These are phyloP conservation scores for Atta cephalotes DNA, from an alignment of 1,140 invertebrate species.

Conservation along the genomic window DNA sequence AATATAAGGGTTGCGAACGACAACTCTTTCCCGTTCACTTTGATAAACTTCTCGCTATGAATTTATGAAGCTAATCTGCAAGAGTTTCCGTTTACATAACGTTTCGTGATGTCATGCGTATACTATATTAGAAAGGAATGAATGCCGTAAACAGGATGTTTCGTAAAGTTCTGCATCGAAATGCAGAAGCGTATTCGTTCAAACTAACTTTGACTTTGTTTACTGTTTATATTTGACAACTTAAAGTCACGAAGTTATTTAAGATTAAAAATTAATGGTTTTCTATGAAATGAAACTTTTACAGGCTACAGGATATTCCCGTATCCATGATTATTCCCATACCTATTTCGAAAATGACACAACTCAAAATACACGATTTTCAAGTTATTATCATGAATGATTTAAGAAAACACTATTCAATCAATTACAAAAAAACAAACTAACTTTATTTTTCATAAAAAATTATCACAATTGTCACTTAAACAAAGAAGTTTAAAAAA, in stretches of 20 bases:
- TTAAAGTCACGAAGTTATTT: neutral
- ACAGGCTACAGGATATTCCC: no score
- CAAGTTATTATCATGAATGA: no score
- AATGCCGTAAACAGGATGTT: slow-evolving; percentile 33
- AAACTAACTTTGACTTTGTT: neutral
- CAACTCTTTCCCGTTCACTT: slow-evolving; percentile 9
- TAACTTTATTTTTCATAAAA: no score
- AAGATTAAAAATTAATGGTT: neutral
- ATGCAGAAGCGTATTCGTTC: neutral
- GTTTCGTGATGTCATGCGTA: slow-evolving; percentile 13
- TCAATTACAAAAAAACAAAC: no score
- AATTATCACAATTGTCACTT: no score
- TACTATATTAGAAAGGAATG: neutral
- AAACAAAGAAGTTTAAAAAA: no score
- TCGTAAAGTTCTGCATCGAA: slow-evolving; percentile 1
- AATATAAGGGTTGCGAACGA: neutral
- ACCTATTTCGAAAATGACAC: no score
- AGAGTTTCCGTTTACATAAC: slow-evolving; percentile 36
- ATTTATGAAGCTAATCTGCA: slow-evolving; percentile 42
- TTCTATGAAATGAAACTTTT: neutral
- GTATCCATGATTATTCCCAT: no score
- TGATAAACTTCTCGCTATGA: slow-evolving; percentile 31
- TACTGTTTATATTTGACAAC: neutral
- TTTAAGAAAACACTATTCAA: no score
- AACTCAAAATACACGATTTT: no score